These are phyloP conservation scores for Mystacornis crossleyi DNA, from an alignment of 2,113 vertebrate genomes.

Conservation along the genomic window DNA sequence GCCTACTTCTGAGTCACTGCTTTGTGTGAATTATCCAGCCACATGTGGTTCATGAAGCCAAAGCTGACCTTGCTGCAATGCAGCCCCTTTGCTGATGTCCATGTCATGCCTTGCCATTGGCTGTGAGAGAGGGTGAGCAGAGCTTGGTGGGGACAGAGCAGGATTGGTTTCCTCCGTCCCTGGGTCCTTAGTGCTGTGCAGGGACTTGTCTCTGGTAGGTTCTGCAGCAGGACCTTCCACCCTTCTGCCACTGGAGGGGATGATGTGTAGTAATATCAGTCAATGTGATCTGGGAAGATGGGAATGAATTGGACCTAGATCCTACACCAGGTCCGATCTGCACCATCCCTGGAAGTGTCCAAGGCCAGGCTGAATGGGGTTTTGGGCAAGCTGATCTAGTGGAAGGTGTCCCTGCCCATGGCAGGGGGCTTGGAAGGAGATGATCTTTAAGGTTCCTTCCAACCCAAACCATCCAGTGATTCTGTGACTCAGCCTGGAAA, in stretches of 20 bases:
- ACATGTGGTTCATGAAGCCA: constrained; percentile 45
- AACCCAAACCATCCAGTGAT: background rate
- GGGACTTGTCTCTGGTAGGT: background rate
- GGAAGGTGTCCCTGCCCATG: background rate
- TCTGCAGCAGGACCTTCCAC: background rate
- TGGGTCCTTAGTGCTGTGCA: background rate
- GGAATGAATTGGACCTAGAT: background rate
- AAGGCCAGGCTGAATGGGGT: background rate
- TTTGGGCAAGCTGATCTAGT: background rate
- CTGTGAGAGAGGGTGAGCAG: background rate
- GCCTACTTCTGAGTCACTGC: background rate
- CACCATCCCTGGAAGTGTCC: background rate
- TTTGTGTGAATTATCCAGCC: background rate
- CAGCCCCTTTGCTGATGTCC: background rate
- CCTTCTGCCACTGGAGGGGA: background rate
- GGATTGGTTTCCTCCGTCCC: background rate
- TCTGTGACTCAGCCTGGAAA: background rate
- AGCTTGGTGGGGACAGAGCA: background rate
- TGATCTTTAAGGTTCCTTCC: background rate
- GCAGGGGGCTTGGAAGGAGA: background rate
- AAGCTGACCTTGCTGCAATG: background rate
- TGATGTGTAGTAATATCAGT: background rate
- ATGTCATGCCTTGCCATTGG: background rate
- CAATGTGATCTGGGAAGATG: background rate
- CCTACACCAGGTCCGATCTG: background rate